Evolutionary conservation across 2,888 invertebrate species (phyloP).

Genomic region (Bimastos eiseni): DNA sequence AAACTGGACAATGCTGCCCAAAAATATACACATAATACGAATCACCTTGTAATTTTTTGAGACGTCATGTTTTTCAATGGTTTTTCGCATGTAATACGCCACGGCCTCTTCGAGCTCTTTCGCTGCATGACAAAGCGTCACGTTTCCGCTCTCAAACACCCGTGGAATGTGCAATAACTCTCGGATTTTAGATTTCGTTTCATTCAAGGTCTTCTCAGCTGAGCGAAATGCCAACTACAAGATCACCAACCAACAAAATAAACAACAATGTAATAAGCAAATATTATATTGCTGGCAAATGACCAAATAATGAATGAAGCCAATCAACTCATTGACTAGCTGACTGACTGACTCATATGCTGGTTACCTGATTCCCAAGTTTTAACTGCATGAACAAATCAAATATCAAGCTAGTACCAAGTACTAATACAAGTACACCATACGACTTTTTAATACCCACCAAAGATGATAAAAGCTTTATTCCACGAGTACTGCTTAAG

Average conservation of each 20-base stretch:
- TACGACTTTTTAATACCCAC: too few relatives aligned
- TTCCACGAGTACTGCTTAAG: too few relatives aligned
- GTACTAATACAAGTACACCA: too few relatives aligned
- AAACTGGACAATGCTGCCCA: not conserved
- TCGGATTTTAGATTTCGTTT: conserved; percentile 66
- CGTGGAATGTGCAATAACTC: conserved; percentile 36
- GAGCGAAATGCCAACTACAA: conserved; percentile 31
- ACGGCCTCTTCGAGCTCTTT: conserved; percentile 64
- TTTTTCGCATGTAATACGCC: conserved; percentile 71
- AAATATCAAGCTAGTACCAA: too few relatives aligned
- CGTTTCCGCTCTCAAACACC: conserved; percentile 45
- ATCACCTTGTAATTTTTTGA: conserved; percentile 55
- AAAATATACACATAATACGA: not conserved
- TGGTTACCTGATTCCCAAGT: not conserved
- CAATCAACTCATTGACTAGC: not conserved
- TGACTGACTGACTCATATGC: not conserved
- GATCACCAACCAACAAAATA: not conserved
- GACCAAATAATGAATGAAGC: too few relatives aligned
- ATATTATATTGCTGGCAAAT: too few relatives aligned
- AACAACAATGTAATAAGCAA: not conserved
- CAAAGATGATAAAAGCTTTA: too few relatives aligned
- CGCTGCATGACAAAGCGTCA: conserved; percentile 70
- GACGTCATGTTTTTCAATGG: conserved; percentile 70
- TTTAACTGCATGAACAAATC: not conserved
- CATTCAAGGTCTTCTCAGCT: conserved; percentile 37